These are phyloP conservation scores for Meiosimyza platycephala DNA, from an alignment of 2,888 invertebrate species.

Conservation along the genomic window DNA sequence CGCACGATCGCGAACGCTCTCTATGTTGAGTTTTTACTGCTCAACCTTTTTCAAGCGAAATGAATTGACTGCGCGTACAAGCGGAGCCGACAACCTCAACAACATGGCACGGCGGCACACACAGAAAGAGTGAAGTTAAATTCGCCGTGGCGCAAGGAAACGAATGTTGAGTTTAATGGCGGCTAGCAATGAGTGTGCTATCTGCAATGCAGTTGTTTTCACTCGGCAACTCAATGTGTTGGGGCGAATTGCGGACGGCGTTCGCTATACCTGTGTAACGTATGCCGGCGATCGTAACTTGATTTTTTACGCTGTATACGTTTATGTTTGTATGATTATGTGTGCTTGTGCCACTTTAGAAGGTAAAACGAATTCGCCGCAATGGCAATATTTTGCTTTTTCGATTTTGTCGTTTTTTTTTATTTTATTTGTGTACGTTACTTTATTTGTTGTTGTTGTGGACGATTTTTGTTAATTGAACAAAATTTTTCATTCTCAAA, in stretches of 20 bases:
- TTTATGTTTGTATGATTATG: background rate
- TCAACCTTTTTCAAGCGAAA: slow-evolving; percentile 60
- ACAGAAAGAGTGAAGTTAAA: background rate
- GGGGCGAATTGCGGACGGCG: background rate
- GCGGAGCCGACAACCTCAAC: slow-evolving; percentile 39
- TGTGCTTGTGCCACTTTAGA: background rate
- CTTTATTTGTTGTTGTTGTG: slow-evolving; percentile 39
- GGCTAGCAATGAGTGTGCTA: too few relatives aligned
- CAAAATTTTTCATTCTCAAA: slow-evolving; percentile 58
- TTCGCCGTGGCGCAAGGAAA: slow-evolving; percentile 1
- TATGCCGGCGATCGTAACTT: slow-evolving; percentile 16
- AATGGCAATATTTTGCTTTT: slow-evolving; percentile 8
- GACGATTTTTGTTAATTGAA: slow-evolving; percentile 47
- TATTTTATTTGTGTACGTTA: slow-evolving; percentile 35
- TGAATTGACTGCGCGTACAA: slow-evolving; percentile 50
- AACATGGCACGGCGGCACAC: background rate
- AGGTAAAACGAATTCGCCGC: slow-evolving; percentile 27
- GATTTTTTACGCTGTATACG: slow-evolving; percentile 28
- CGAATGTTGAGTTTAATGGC: too few relatives aligned
- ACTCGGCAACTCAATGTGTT: background rate
- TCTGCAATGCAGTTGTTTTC: too few relatives aligned
- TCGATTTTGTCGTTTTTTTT: slow-evolving; percentile 30
- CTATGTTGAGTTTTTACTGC: slow-evolving; percentile 45
- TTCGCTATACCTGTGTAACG: too few relatives aligned
- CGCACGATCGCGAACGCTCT: slow-evolving; percentile 41